Evolutionary conservation across 2,797 vertebrate genomes (phyloP).

Genomic region (Dicrostonyx torquatus): DNA sequence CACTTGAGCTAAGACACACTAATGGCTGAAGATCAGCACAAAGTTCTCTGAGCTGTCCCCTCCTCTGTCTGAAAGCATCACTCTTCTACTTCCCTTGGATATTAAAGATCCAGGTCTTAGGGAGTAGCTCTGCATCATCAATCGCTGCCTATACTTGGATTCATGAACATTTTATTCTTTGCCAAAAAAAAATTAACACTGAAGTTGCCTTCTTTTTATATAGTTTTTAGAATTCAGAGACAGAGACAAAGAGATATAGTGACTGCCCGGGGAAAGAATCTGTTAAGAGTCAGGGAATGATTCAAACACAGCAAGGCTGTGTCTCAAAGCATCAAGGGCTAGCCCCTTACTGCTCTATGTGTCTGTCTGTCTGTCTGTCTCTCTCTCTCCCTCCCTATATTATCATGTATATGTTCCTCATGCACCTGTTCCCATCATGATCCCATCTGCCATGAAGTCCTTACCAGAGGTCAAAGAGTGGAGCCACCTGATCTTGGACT

Average conservation of each 20-base stretch:
- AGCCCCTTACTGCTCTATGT: not conserved
- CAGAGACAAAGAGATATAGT: conserved; percentile 10
- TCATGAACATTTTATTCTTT: conserved; percentile 44
- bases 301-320: not conserved
- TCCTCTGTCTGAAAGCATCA: not conserved
- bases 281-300: not conserved
- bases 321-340: not conserved
- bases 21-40: not conserved
- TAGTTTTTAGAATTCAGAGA: conserved; percentile 40
- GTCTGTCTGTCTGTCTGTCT: too few relatives aligned
- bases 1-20: not conserved
- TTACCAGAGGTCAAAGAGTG: not conserved
- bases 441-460: not conserved
- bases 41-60: not conserved
- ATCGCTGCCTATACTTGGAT: not conserved
- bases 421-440: not conserved
- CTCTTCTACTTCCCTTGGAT: not conserved
- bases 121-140: not conserved
- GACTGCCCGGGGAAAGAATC: not conserved
- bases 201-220: not conserved
- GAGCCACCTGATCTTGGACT: not conserved
- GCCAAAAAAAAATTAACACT: conserved; percentile 29
- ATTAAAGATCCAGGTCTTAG: not conserved
- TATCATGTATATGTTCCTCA: not conserved
- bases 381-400: too few relatives aligned